Evolutionary conservation across 2,888 invertebrate species (phyloP), one percentile per base, ranked within the genome.

Genomic region (Himalopsyche anomala): DNA sequence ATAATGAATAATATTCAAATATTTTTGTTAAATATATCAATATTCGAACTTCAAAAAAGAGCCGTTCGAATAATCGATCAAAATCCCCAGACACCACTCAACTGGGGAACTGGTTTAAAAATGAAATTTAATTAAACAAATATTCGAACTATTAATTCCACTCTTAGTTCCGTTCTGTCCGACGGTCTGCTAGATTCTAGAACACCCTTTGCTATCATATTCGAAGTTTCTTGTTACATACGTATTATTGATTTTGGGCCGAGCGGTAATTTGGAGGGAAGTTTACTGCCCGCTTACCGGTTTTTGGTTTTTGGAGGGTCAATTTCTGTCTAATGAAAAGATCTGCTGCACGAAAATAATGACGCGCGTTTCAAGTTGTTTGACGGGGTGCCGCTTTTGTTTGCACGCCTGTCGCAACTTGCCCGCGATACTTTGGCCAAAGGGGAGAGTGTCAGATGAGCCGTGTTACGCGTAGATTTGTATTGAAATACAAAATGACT

Each of bases 171-270:
- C 8, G 62, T 6, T 19, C 62, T 62, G 62, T n/a, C 19, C 6
- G 17, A n/a, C 19, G 56, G 56, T 19, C 56, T 56, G 19, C n/a
- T 17, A 28, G 0, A 28, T 28, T 28, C 0, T 28, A 19, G 62
- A 62, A 62, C 28, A 62, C 62, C 62, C 62, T 62, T 28, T 28
- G 62, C 62, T 62, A 62, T 62, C 62, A 62, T 62, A 62, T 62
- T 19, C 62, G 62, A 62, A 62, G 62, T 62, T 28, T 62, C 62
- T 62, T 62, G 62, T 62, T 62, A 62, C 62, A 62, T 62, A 62
- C 62, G 62, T 62, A 62, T 62, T 62, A 62, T 62, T 62, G 62
- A 62, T 62, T 62, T 62, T 62, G 62, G 62, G 62, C 62, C 62
- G 62, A 5, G 19, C 51, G 62, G 62, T 62, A 62, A 62, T 62